Conservation (phyloP, 2,113 vertebrate species). For the Pelodiscus sinensis region DNA sequence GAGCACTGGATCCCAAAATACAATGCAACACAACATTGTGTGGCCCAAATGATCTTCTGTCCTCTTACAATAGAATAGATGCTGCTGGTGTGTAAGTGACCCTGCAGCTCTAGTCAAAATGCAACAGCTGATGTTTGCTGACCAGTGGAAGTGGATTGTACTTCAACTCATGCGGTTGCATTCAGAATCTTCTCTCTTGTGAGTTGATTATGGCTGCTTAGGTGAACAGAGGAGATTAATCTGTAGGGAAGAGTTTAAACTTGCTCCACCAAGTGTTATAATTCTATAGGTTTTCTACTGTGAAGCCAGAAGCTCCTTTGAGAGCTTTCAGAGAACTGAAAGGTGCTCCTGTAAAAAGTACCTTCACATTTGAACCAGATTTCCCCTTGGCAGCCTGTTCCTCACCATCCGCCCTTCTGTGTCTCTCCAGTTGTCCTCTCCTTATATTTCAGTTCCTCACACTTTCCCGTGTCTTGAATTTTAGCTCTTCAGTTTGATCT, state of each 20-base stretch:
- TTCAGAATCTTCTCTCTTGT: not conserved
- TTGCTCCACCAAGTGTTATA: not conserved
- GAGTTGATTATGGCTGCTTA: not conserved
- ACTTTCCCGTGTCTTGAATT: accelerated
- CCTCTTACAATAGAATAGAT: not conserved
- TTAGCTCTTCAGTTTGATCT: not conserved
- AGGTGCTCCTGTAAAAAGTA: not conserved
- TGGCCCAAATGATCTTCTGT: not conserved
- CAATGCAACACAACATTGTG: not conserved
- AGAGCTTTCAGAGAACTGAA: not conserved
- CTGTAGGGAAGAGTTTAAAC: not conserved
- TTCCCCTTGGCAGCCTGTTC: conserved; percentile 14
- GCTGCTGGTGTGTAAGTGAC: not conserved
- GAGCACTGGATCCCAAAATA: not conserved
- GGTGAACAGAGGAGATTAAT: not conserved
- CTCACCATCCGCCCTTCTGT: not conserved
- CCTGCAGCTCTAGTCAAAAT: not conserved
- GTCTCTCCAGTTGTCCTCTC: not conserved
- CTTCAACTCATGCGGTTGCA: not conserved
- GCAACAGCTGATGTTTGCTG: not conserved
- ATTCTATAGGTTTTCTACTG: not conserved
- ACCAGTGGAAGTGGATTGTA: not conserved
- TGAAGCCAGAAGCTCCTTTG: not conserved
- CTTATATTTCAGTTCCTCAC: not conserved
- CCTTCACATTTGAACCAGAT: not conserved